phyloP scores from a whole-genome alignment of 2,113 vertebrate species.

The cattle (Bos taurus) region DNA sequence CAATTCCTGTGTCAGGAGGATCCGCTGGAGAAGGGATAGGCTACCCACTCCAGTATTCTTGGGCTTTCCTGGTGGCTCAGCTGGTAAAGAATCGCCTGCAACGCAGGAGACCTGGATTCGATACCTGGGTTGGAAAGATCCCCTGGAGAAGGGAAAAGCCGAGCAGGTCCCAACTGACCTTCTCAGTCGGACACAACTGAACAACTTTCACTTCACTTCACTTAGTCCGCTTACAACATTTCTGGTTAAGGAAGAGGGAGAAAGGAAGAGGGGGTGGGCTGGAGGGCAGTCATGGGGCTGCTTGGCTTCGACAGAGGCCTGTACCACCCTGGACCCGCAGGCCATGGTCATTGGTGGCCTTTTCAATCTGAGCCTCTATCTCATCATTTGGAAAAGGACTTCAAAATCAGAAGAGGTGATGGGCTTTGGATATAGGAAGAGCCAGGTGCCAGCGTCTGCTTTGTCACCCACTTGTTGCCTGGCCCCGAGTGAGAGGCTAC shows the following conservation, averaged over 20 bases:
- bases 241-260: background rate
- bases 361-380: background rate
- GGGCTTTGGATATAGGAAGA: background rate
- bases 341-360: background rate
- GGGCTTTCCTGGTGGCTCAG: background rate
- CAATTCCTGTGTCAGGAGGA: background rate
- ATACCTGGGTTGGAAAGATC: background rate
- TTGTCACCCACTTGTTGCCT: background rate
- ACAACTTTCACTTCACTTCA: background rate
- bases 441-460: background rate
- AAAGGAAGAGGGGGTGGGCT: background rate
- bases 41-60: background rate
- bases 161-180: background rate
- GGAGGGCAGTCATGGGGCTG: background rate
- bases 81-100: background rate
- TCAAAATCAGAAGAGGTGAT: background rate
- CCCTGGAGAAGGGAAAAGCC: background rate
- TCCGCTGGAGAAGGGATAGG: background rate
- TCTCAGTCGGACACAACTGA: background rate
- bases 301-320: background rate
- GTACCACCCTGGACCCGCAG: background rate
- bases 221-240: background rate
- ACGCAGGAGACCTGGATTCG: background rate
- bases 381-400: background rate
- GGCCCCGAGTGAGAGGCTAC: background rate